Conservation (phyloP, 2,888 invertebrate genomes). For the Andrena bucephala region DNA sequence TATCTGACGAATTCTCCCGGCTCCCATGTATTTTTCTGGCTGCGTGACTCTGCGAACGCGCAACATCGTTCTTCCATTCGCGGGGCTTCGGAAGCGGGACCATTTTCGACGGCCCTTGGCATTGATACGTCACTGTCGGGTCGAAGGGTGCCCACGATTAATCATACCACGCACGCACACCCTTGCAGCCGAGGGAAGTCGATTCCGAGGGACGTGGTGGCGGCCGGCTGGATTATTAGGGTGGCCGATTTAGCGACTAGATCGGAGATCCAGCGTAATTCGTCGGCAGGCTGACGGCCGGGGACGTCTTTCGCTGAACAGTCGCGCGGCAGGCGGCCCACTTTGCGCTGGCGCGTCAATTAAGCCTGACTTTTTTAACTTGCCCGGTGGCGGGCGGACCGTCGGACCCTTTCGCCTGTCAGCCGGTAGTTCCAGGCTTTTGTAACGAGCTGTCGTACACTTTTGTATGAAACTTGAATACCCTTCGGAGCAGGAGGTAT, state of each 20-base stretch:
- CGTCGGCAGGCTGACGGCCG: slow-evolving; percentile 39
- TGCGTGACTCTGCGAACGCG: neutral
- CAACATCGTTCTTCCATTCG: slow-evolving; percentile 36
- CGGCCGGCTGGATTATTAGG: slow-evolving; percentile 54
- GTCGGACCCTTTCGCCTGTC: neutral
- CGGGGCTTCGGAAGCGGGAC: slow-evolving; percentile 9
- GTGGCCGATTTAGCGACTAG: slow-evolving; percentile 50
- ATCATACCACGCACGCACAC: slow-evolving; percentile 55
- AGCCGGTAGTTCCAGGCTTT: neutral
- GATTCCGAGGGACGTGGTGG: slow-evolving; percentile 14
- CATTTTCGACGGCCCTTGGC: neutral
- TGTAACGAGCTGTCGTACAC: no score
- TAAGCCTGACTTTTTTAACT: slow-evolving; percentile 11
- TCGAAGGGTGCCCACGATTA: slow-evolving; percentile 55
- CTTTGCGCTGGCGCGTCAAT: slow-evolving; percentile 26
- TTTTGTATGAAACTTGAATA: neutral
- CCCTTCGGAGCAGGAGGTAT: neutral
- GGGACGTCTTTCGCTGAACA: slow-evolving; percentile 24
- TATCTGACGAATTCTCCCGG: neutral
- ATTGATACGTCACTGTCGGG: slow-evolving; percentile 32
- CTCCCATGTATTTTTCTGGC: neutral
- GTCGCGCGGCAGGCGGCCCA: slow-evolving; percentile 23
- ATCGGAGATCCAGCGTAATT: slow-evolving; percentile 58
- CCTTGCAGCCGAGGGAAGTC: slow-evolving; percentile 50
- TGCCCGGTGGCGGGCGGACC: neutral